Conservation (phyloP, 2,797 vertebrate genomes). For the Lepus townsendii region DNA sequence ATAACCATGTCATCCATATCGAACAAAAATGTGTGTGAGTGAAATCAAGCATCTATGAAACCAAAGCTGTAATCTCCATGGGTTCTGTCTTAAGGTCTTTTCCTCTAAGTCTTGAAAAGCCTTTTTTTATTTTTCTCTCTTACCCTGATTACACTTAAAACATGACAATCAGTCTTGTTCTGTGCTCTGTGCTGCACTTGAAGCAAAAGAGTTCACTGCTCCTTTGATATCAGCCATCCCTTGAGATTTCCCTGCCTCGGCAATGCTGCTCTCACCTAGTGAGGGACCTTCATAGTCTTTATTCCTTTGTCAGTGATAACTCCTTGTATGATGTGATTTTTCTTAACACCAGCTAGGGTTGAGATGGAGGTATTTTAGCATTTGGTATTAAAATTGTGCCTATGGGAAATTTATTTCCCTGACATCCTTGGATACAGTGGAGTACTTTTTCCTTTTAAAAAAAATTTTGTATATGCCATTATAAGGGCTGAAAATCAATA, state of each 20-base stretch:
- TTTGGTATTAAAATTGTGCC: constrained; percentile 65
- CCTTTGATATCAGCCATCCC: not conserved
- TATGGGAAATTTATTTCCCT: constrained; percentile 51
- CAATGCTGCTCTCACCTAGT: not conserved
- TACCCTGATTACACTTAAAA: constrained; percentile 31
- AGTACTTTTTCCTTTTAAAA: constrained; percentile 41
- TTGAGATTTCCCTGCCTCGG: not conserved
- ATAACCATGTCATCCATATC: not conserved
- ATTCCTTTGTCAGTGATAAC: constrained; percentile 39
- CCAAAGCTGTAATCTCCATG: not conserved
- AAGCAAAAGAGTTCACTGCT: not conserved
- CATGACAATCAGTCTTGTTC: not conserved
- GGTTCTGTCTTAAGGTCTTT: constrained; percentile 50
- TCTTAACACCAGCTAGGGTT: constrained; percentile 28
- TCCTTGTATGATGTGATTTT: not conserved
- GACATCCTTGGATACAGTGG: not conserved
- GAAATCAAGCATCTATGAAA: constrained; percentile 23
- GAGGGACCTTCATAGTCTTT: not conserved
- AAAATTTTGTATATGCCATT: constrained; percentile 45
- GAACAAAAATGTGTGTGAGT: not conserved
- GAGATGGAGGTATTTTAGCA: not conserved
- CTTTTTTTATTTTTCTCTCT: constrained; percentile 26
- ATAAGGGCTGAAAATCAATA: constrained; percentile 49
- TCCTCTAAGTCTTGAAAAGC: constrained; percentile 34
- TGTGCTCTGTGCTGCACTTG: not conserved